Percentiles rank a stretch among this genome's conserved stretches.
phyloP scores from a whole-genome alignment of 2,888 invertebrate genomes.

The Glaucopsyche alexis region DNA sequence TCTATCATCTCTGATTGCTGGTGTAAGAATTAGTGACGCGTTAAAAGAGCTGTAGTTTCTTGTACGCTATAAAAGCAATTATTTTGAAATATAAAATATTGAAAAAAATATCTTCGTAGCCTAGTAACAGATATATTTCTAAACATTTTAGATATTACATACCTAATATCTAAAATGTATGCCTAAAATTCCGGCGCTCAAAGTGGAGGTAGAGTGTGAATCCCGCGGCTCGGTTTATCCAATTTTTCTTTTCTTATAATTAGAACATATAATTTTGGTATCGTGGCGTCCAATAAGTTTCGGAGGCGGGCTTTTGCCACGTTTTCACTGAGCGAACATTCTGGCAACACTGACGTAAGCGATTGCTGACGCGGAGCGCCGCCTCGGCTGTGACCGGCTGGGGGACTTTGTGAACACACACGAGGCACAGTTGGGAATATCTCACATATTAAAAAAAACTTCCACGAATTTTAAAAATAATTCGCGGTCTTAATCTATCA shows the following conservation, averaged over 20 bases:
- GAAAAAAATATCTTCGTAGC: too few species aligned
- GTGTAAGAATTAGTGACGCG: too few species aligned
- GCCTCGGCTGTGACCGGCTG: conserved; percentile 45
- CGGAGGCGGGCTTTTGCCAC: conserved; percentile 42
- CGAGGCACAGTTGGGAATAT: conserved; percentile 31
- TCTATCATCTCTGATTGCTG: too few species aligned
- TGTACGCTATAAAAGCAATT: too few species aligned
- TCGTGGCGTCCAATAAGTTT: conserved; percentile 35
- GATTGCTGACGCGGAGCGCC: conserved; percentile 42
- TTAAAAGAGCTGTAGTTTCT: too few species aligned
- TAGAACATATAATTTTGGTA: conserved; percentile 28
- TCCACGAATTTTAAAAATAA: neutral
- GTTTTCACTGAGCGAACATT: conserved; percentile 45
- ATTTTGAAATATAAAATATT: too few species aligned
- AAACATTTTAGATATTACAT: too few species aligned
- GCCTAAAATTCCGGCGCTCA: neutral
- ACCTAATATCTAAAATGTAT: too few species aligned
- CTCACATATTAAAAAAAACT: neutral
- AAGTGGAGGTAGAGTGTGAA: conserved; percentile 32
- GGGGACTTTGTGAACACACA: conserved; percentile 39
- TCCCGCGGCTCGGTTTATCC: conserved; percentile 37
- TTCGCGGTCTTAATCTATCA: conserved; percentile 16
- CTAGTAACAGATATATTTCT: too few species aligned
- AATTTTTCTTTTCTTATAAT: conserved; percentile 28
- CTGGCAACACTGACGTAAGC: conserved; percentile 44